Percentiles rank a stretch among this genome's conserved stretches.
Evolutionary conservation across 2,888 invertebrate species (phyloP).

Genomic region (Cetonia aurata): DNA sequence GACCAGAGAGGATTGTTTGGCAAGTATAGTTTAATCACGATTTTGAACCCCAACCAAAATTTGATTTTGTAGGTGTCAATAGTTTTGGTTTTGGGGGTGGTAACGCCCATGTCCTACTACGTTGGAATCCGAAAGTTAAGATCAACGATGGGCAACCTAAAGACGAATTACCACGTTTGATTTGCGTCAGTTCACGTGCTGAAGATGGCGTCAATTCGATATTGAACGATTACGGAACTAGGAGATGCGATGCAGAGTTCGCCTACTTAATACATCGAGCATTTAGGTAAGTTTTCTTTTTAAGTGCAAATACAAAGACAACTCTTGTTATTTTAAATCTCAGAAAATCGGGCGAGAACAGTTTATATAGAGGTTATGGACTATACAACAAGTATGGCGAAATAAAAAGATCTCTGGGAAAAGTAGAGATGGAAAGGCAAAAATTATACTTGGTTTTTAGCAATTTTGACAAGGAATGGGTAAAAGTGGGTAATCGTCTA

Average conservation of each 20-base stretch:
- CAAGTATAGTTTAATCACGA: conserved; percentile 53
- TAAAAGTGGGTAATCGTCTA: conserved; percentile 13
- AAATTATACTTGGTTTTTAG: conserved; percentile 29
- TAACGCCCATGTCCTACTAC: conserved; percentile 79
- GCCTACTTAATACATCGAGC: conserved; percentile 56
- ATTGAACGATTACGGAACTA: conserved; percentile 72
- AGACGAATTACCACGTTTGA: conserved; percentile 78
- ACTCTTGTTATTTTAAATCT: neutral
- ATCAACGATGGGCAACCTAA: conserved; percentile 73
- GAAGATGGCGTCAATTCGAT: conserved; percentile 78
- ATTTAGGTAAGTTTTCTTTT: conserved; percentile 6
- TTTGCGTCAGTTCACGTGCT: conserved; percentile 81
- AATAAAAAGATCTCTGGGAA: neutral
- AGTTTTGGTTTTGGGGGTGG: conserved; percentile 95
- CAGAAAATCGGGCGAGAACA: neutral
- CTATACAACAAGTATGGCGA: conserved; percentile 12
- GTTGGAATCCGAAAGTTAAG: conserved; percentile 72
- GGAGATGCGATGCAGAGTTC: conserved; percentile 58
- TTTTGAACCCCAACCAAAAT: neutral
- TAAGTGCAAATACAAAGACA: neutral
- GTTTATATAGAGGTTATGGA: conserved; percentile 13
- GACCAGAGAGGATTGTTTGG: conserved; percentile 80
- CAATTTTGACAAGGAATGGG: conserved; percentile 22
- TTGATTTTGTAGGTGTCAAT: conserved; percentile 70
- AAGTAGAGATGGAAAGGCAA: neutral